phyloP scores from a whole-genome alignment of 1,140 invertebrate species.

The Coelopa frigida region DNA sequence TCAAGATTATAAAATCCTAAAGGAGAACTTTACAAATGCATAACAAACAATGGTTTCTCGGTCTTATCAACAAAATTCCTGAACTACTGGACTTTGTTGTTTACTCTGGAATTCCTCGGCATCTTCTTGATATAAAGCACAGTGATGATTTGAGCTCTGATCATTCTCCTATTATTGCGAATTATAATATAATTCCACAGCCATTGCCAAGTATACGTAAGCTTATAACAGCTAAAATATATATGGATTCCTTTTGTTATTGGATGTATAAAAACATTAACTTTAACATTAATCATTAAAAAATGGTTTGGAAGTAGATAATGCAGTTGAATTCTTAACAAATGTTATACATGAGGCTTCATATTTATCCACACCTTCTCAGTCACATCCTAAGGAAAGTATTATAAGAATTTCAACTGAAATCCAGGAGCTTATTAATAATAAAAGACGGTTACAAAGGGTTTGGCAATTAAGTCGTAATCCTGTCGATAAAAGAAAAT shows the following conservation, averaged over 20 bases:
- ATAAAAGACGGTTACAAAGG: slow-evolving; percentile 1
- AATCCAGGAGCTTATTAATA: background rate
- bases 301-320: slow-evolving; percentile 1
- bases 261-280: background rate
- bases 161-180: background rate
- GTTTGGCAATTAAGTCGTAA: slow-evolving; percentile 1
- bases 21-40: slow-evolving; percentile 4
- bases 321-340: slow-evolving; percentile 3
- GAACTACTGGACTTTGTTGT: slow-evolving; percentile 6
- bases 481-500: background rate
- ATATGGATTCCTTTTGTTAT: background rate
- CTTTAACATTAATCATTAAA: background rate
- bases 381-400: background rate
- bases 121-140: background rate
- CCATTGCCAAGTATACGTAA: background rate
- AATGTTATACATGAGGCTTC: slow-evolving; percentile 8
- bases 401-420: background rate
- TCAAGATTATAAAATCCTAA: slow-evolving; percentile 4
- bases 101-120: slow-evolving; percentile 1
- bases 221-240: background rate
- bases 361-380: background rate
- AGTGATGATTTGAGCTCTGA: slow-evolving; percentile 6
- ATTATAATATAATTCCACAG: too few relatives aligned
- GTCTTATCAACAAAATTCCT: slow-evolving; percentile 1
- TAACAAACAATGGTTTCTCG: background rate